These are phyloP conservation scores for Baccha elongata DNA, from an alignment of 2,888 invertebrate genomes.

Conservation along the genomic window DNA sequence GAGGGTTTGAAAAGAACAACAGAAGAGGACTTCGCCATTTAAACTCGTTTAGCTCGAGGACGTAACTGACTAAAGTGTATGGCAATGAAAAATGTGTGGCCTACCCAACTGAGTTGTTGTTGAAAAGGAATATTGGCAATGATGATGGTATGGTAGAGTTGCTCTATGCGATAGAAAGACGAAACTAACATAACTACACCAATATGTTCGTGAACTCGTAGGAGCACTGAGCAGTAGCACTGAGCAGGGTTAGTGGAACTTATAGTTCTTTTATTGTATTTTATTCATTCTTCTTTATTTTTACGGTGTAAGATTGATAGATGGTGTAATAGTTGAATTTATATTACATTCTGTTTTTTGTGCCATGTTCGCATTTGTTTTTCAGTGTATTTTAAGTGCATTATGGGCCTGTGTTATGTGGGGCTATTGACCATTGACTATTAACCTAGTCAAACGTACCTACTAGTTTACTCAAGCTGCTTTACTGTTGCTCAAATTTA, in stretches of 20 bases:
- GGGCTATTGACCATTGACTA: too few species aligned
- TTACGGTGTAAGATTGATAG: not conserved
- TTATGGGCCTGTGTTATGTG: not conserved
- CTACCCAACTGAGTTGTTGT: conserved; percentile 26
- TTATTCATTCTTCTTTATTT: not conserved
- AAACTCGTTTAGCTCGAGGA: conserved; percentile 73
- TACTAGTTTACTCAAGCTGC: too few species aligned
- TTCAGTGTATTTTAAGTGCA: not conserved
- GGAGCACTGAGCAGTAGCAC: not conserved
- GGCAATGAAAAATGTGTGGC: conserved; percentile 45
- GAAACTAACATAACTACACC: not conserved
- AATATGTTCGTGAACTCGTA: not conserved
- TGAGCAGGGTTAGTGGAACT: conserved; percentile 10
- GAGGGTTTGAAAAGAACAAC: conserved; percentile 22
- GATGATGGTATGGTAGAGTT: conserved; percentile 15
- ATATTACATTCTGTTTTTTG: not conserved
- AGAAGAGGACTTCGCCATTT: conserved; percentile 63
- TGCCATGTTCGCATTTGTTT: not conserved
- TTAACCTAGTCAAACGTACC: too few species aligned
- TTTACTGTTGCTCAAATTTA: too few species aligned
- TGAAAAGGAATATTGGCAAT: conserved; percentile 14
- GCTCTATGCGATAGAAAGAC: too few species aligned
- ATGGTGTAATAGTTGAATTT: conserved; percentile 11
- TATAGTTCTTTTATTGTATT: not conserved
- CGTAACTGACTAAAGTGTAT: conserved; percentile 67